These are phyloP conservation scores for Larimichthys crocea DNA, from an alignment of 2,113 vertebrate species.

Conservation along the genomic window DNA sequence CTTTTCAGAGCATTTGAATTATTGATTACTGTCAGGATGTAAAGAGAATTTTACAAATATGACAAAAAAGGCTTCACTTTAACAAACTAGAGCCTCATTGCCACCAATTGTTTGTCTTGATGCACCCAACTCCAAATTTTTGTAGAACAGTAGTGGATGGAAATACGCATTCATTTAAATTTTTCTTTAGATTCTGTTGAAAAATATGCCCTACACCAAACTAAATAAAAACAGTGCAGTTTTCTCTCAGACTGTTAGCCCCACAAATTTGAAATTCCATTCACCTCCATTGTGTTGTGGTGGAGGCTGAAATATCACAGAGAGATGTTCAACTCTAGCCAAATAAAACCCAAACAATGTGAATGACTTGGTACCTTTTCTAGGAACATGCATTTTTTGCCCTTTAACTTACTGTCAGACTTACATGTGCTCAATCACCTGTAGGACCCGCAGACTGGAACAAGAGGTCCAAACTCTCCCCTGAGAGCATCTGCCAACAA, in stretches of 20 bases:
- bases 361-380: not conserved
- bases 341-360: not conserved
- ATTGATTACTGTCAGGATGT: too few species aligned
- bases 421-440: not conserved
- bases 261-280: too few species aligned
- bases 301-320: too few species aligned
- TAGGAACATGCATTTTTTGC: not conserved
- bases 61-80: too few species aligned
- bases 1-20: too few species aligned
- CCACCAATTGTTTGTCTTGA: not conserved
- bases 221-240: not conserved
- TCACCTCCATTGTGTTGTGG: not conserved
- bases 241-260: too few species aligned
- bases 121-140: not conserved
- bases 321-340: not conserved
- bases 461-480: slow-evolving; percentile 18
- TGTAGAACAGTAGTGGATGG: not conserved
- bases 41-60: too few species aligned
- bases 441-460: slow-evolving; percentile 43
- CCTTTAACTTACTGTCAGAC: not conserved
- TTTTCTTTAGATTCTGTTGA: not conserved
- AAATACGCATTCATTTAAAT: not conserved
- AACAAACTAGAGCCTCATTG: not conserved
- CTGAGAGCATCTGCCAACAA: slow-evolving; percentile 26
- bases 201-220: not conserved